These are phyloP conservation scores for Neoarius graeffei DNA, from an alignment of 2,113 vertebrate species.

Conservation along the genomic window DNA sequence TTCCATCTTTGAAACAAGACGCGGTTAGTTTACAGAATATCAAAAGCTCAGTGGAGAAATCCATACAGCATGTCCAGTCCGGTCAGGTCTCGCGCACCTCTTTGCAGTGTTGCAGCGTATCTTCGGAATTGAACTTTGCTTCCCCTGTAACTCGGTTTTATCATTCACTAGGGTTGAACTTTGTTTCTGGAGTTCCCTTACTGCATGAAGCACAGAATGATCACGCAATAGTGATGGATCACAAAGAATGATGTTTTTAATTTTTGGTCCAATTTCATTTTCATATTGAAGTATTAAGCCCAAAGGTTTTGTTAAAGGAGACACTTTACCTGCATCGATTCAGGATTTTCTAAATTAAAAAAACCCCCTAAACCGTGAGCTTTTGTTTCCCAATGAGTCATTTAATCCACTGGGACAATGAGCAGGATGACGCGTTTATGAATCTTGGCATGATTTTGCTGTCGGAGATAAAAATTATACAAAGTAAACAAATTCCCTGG, in stretches of 20 bases:
- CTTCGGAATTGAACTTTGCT: constrained; percentile 69
- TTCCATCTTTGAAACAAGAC: not conserved
- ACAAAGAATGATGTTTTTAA: not conserved
- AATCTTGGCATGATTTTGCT: not conserved
- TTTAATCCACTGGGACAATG: not conserved
- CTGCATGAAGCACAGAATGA: not conserved
- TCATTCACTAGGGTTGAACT: constrained; percentile 66
- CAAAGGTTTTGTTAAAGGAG: not conserved
- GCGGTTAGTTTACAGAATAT: not conserved
- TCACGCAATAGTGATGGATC: not conserved
- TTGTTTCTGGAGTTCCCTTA: constrained; percentile 59
- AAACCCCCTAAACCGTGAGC: not conserved
- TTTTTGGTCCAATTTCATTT: not conserved
- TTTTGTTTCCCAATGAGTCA: not conserved
- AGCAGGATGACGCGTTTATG: not conserved
- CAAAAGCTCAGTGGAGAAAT: not conserved
- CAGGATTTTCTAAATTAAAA: not conserved
- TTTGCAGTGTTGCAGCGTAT: constrained; percentile 8
- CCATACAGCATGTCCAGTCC: not conserved
- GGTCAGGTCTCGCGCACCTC: not conserved
- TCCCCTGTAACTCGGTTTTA: constrained; percentile 64
- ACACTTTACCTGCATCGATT: not conserved
- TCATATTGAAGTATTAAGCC: not conserved
- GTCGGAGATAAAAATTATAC: not conserved
- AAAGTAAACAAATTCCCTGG: not conserved